These are phyloP conservation scores for Channallabes apus DNA, from an alignment of 2,797 vertebrate genomes.

Conservation along the genomic window DNA sequence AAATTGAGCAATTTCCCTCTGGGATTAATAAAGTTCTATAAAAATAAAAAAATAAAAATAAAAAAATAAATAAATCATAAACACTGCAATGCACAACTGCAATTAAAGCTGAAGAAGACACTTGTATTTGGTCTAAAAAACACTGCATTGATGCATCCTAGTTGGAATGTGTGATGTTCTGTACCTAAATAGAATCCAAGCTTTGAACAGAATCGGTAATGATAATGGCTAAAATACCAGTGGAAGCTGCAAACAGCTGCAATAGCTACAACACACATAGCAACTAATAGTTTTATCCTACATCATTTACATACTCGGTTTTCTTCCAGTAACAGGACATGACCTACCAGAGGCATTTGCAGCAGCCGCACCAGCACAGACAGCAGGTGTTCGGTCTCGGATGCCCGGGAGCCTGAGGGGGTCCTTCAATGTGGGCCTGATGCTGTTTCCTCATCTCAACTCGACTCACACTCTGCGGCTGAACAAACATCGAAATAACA, in stretches of 20 bases:
- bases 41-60: too few species aligned
- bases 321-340: constrained; percentile 21
- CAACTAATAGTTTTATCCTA: background rate
- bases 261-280: background rate
- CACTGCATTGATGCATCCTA: background rate
- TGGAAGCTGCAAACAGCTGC: background rate
- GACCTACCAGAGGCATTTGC: constrained; percentile 98
- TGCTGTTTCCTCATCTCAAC: constrained; percentile 99
- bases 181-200: background rate
- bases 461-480: constrained; percentile 81
- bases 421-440: constrained; percentile 94
- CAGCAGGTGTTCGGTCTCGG: constrained; percentile 97
- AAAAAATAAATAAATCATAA: background rate
- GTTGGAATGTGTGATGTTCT: background rate
- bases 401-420: constrained; percentile 86
- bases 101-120: background rate
- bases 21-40: too few species aligned
- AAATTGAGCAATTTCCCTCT: too few species aligned
- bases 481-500: constrained; percentile 22
- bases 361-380: constrained; percentile 99
- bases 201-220: background rate
- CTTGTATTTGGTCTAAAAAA: background rate
- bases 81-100: background rate
- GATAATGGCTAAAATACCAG: background rate
- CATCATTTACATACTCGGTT: background rate